Conservation (phyloP, 2,113 vertebrate genomes). For the Sceloporus tristichus region DNA sequence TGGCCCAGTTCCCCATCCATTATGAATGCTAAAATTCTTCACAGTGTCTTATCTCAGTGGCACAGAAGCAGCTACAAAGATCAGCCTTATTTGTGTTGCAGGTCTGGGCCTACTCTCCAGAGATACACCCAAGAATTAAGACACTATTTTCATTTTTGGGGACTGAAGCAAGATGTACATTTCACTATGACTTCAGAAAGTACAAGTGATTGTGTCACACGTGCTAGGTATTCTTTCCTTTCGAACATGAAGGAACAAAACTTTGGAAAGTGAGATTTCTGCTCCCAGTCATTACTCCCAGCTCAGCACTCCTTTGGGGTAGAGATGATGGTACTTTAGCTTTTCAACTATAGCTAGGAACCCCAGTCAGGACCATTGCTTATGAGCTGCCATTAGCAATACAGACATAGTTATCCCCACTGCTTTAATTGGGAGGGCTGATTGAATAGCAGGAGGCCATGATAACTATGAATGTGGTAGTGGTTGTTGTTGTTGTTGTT, state of each 20-base stretch:
- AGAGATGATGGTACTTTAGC: no score
- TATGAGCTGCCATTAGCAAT: no score
- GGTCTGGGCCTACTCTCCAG: neutral
- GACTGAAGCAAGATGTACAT: neutral
- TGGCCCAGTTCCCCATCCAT: no score
- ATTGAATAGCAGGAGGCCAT: no score
- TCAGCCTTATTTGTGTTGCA: neutral
- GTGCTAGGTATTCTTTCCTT: neutral
- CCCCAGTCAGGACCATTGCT: no score
- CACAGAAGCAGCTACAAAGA: neutral
- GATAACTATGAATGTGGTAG: no score
- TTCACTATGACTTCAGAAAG: constrained; percentile 3
- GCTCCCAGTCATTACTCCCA: no score
- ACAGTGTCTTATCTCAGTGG: neutral
- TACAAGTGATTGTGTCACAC: neutral
- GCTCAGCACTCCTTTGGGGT: no score
- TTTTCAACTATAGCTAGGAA: no score
- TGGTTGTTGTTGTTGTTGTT: no score
- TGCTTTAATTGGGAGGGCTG: no score
- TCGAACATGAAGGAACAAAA: neutral
- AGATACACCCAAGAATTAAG: constrained; percentile 11
- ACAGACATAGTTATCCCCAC: no score
- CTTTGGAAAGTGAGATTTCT: neutral
- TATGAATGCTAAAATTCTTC: neutral
- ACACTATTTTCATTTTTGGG: constrained; percentile 27